Percentiles rank a stretch among this genome's conserved stretches.
Evolutionary conservation across 2,113 vertebrate species (phyloP).

Genomic region (Circaetus gallicus): DNA sequence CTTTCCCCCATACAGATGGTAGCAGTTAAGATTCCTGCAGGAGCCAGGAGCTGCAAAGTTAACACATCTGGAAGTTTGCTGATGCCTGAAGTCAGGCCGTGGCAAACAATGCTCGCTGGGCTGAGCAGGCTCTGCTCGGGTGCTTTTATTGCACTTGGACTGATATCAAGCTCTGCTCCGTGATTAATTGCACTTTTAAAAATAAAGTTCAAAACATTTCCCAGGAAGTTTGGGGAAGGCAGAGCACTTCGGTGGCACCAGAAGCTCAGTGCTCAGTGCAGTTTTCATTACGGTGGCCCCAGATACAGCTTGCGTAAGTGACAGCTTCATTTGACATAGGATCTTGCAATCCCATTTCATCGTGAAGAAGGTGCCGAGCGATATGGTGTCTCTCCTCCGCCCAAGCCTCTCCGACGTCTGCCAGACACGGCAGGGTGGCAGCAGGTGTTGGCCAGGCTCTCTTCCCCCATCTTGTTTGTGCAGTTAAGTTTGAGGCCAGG

Average conservation of each 20-base stretch:
- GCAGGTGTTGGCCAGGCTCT: neutral
- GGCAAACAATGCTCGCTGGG: conserved; percentile 29
- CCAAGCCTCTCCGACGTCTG: neutral
- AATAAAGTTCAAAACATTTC: conserved; percentile 62
- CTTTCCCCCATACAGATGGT: conserved; percentile 40
- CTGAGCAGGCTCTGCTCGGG: conserved; percentile 15
- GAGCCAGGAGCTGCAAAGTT: conserved; percentile 58
- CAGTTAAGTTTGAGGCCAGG: neutral
- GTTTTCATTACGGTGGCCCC: neutral
- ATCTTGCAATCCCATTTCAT: neutral
- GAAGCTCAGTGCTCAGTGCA: neutral
- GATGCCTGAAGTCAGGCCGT: conserved; percentile 42
- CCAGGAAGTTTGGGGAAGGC: conserved; percentile 42
- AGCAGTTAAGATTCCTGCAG: conserved; percentile 70
- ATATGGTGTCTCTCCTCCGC: neutral
- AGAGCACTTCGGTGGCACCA: neutral
- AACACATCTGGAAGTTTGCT: conserved; percentile 67
- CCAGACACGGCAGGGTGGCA: neutral
- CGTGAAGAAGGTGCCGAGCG: rapidly evolving
- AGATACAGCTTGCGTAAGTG: neutral
- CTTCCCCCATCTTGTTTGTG: neutral
- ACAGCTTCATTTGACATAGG: neutral
- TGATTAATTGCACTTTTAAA: conserved; percentile 61
- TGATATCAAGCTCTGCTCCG: conserved; percentile 29
- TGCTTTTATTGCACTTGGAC: conserved; percentile 62